These are phyloP conservation scores for Pyrocephalus nanus DNA, from an alignment of 2,797 vertebrate genomes.

Conservation along the genomic window DNA sequence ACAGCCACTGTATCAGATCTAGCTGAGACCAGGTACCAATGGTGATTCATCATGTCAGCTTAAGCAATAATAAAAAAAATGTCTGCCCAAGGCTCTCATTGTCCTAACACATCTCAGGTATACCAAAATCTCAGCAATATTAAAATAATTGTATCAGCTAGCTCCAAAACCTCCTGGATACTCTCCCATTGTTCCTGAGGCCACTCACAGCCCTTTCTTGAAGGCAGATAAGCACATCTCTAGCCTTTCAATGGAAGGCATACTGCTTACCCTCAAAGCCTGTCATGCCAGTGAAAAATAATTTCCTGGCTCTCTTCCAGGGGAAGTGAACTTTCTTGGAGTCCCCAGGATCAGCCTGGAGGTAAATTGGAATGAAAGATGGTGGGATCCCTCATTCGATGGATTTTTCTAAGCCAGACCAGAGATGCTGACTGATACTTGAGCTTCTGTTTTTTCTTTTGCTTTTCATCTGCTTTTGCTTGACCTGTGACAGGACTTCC, in stretches of 20 bases:
- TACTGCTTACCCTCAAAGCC: background rate
- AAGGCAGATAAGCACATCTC: background rate
- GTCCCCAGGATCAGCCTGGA: background rate
- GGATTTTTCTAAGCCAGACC: background rate
- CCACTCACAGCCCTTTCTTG: background rate
- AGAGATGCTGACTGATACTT: background rate
- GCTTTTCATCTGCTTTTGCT: background rate
- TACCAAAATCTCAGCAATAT: background rate
- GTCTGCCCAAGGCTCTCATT: background rate
- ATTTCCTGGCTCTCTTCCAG: background rate
- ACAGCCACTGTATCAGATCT: background rate
- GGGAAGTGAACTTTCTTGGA: background rate
- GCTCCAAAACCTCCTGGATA: background rate
- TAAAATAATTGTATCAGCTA: background rate
- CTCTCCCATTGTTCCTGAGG: background rate
- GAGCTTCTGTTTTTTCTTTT: background rate
- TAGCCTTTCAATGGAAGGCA: background rate
- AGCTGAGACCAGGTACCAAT: background rate
- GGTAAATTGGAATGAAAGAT: background rate
- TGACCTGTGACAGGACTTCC: background rate
- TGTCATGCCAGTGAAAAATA: background rate
- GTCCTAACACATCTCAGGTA: background rate
- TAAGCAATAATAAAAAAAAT: background rate
- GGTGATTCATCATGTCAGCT: background rate
- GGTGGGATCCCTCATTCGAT: background rate